Evolutionary conservation across 2,888 invertebrate genomes (phyloP).

Genomic region (Ommatoiulus sabulosus): DNA sequence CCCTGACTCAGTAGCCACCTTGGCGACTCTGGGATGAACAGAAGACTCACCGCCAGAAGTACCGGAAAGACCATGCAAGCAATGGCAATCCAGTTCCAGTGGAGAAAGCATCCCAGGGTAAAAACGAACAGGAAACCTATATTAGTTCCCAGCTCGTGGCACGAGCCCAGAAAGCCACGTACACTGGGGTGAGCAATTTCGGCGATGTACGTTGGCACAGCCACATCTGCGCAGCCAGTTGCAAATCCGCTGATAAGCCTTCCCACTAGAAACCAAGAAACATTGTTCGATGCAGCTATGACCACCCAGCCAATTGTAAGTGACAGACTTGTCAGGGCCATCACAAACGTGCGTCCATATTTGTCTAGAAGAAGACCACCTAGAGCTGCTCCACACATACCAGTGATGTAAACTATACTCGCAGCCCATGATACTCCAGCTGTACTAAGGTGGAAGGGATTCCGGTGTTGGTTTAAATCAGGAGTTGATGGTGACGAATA

Average conservation of each 20-base stretch:
- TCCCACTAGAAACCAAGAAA: slow-evolving; percentile 56
- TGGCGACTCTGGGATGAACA: slow-evolving; percentile 56
- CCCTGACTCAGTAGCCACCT: slow-evolving; percentile 50
- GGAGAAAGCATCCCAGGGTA: slow-evolving; percentile 39
- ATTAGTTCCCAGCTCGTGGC: slow-evolving; percentile 58
- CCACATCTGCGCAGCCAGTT: slow-evolving; percentile 58
- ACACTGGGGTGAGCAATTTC: slow-evolving; percentile 59
- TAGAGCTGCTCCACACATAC: slow-evolving; percentile 9
- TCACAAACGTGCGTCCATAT: slow-evolving; percentile 40
- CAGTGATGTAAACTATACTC: slow-evolving; percentile 42
- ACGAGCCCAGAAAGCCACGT: slow-evolving; percentile 59
- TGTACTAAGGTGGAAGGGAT: neutral
- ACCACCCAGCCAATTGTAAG: slow-evolving; percentile 38
- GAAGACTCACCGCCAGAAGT: neutral
- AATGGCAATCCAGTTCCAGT: slow-evolving; percentile 56
- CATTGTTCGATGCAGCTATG: neutral
- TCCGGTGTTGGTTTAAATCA: slow-evolving; percentile 17
- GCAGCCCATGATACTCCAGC: slow-evolving; percentile 32
- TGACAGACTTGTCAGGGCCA: neutral
- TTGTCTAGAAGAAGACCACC: slow-evolving; percentile 32
- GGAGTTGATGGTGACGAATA: slow-evolving; percentile 52
- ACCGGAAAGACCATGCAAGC: slow-evolving; percentile 52
- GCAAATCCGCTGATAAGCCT: slow-evolving; percentile 59
- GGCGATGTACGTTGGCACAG: slow-evolving; percentile 58
- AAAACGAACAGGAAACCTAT: slow-evolving; percentile 47